Evolutionary conservation across 1,140 invertebrate species (phyloP), one percentile per base, ranked within the genome.

Genomic region (Drosophila hydei): DNA sequence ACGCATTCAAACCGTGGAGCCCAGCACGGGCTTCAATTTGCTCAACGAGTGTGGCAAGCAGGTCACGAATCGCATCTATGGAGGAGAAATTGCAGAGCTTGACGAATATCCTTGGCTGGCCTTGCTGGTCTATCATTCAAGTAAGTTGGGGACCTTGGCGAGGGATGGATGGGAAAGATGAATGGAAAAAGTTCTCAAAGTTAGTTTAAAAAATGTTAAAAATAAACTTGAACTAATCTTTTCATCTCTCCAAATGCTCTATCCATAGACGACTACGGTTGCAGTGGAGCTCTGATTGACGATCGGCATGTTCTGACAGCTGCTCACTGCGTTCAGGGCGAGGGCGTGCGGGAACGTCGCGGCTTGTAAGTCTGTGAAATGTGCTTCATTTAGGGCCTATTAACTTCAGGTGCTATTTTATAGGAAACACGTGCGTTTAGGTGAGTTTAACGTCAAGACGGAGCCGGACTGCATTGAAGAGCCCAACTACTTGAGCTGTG

Each of bases 241-340:
- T 7, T 8, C 8, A 8, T 30, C 27, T 33, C 54, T 1, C 0
- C n/a, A n/a, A n/a, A n/a, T n/a, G n/a, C 5, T 36, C 14, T 14
- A 12, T 4, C 7, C 9, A 6, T 19, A 88, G 90, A 90, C 59
- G 89, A 91, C 19, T 91, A 92, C 42, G 92, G 93, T 60, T 93
- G 93, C 56, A 94, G 94, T 23, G 94, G 94, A 0, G 93, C 94
- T 3, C 64, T 94, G 12, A 94, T 94, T 62, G 93, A 92, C 36
- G 91, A 92, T 27, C 91, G 92, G 58, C 94, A 94, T 60, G 92
- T 94, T 8, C 75, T 94, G 12, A 98, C 97, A 0, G 97, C 97
- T 0, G 96, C 96, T 0, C 97, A 98, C 89, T 98, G 97, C 77
- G 92, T 98, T 1, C 94, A 94, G 72, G 94, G 94, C 25, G 83